Evolutionary conservation across 2,888 invertebrate genomes (phyloP).

Genomic region (Oligia fasciuncula): DNA sequence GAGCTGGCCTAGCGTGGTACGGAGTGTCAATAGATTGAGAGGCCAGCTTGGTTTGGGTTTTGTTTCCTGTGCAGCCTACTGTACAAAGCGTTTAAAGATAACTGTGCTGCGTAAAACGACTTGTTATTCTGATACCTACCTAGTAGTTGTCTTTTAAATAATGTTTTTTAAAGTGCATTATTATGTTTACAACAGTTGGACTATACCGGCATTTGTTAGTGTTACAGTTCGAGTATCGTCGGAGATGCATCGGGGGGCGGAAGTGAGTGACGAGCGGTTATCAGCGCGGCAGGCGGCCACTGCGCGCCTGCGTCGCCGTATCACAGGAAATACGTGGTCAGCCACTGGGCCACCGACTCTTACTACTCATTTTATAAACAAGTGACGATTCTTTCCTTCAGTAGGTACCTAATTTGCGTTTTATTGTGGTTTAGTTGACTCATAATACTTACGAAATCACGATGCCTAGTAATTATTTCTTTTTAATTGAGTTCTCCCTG

Average conservation of each 20-base stretch:
- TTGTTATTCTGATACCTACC: slow-evolving; percentile 26
- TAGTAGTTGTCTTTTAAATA: slow-evolving; percentile 18
- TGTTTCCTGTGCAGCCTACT: not conserved
- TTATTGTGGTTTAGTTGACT: slow-evolving; percentile 51
- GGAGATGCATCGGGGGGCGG: slow-evolving; percentile 69
- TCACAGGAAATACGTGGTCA: slow-evolving; percentile 83
- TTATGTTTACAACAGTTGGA: slow-evolving; percentile 1
- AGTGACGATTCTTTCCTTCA: slow-evolving; percentile 61
- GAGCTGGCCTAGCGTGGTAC: not conserved
- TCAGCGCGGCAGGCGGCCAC: slow-evolving; percentile 69
- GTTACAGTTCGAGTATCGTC: slow-evolving; percentile 4
- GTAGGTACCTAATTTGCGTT: slow-evolving; percentile 54
- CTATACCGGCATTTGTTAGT: slow-evolving; percentile 6
- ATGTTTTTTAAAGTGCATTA: not conserved
- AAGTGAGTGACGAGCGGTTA: slow-evolving; percentile 76
- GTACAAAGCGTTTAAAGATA: slow-evolving; percentile 51
- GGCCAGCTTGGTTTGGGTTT: not conserved
- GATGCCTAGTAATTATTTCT: slow-evolving; percentile 15
- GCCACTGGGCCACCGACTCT: slow-evolving; percentile 67
- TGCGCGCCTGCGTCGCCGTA: slow-evolving; percentile 61
- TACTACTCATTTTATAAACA: slow-evolving; percentile 71
- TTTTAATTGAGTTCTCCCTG: slow-evolving; percentile 33
- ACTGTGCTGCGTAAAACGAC: slow-evolving; percentile 33
- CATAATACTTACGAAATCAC: slow-evolving; percentile 25
- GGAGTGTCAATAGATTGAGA: not conserved